Base-by-base conservation (phyloP, 2,797 vertebrate species). In the Gadopsis marmoratus region DNA sequence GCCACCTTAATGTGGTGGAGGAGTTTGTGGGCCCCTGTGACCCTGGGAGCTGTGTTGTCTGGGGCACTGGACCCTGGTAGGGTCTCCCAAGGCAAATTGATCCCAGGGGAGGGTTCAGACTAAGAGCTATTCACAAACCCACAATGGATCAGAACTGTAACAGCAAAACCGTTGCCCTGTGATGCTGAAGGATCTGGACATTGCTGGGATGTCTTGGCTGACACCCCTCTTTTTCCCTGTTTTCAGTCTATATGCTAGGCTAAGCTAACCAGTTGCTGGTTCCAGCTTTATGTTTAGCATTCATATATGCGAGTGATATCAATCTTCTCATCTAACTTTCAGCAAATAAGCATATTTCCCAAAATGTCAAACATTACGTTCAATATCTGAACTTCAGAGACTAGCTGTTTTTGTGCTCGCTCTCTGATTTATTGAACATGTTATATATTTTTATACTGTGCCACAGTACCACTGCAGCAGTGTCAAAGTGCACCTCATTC, bases 401-500 rank as follows among this genome's bases (percentile, higher is more conserved):
- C 41, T 17, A 51, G 58, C 43, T 60, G 58, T 76, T 53, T 74
- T 74, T 77, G 39, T 73, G 29, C 35, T 71, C 10, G 61, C 21
- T 60, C 26, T 81, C 59, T 50, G 76, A 83, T 33, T 59, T 71
- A 81, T 53, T 75, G 78, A 72, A 70, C 65, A 56, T 61, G 17
- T 74, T 73, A 54, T 48, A 50, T 73, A 37, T 75, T 56, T 80
- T 33, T 56, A 39, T 51, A 10, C 58, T 47, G 58, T 70, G 65
- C 69, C 55, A 8, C 65, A 71, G 77, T 63, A 60, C 70, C 8
- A n/a, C 54, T 29, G 48, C 70, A 64, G 84, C 61, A 39, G 74
- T 12, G 1, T 58, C 65, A 62, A 84, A 85, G 83, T 84, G 81
- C 73, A 72, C 55, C 73, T 81, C 68, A 59, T 83, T 86, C 47